Base-by-base conservation (phyloP, 2,888 invertebrate genomes). In the Gymnocheta viridis region DNA sequence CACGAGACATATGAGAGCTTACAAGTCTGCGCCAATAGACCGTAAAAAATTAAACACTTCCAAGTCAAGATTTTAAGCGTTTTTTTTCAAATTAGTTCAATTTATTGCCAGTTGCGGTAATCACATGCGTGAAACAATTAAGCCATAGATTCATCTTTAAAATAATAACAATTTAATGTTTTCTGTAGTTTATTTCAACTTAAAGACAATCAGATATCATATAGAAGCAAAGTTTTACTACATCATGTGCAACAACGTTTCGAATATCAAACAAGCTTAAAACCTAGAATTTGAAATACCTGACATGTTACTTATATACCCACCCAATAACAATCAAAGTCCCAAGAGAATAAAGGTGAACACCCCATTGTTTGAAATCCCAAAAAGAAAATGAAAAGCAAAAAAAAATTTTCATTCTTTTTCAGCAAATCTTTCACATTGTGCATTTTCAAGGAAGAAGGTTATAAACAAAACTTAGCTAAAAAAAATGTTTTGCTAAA, bases 391-490 rank as follows among this genome's bases (percentile, higher is more conserved):
- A n/a, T n/a, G n/a, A n/a, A n/a, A 44, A 12, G 1, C 6, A 24
- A 41, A 27, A 29, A 47, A 0, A 49, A 51, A 51, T 56, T 2
- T 17, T 41, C 29, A 19, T 60, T 62, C 22, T 22, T 38, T 58
- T 17, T 22, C 9, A 17, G 0, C 35, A 51, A 58, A 19, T 78
- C 24, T 56, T 64, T 35, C 4, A n/a, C 2, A 49, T 35, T 51
- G 67, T 56, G 12, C n/a, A 29, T 41, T 74, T 74, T 44, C 27
- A 78, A 38, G 72, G 54, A 79, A 83, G 41, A 79, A 70, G 79
- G 69, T 62, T 82, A 60, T 27, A 77, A 66, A 66, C 41, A 64
- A 69, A 60, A 35, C 9, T 17, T 19, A 12, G 47, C 24, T 32
- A n/a, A 49, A 41, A 19, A 19, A 64, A 32, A 22, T 19, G 19